These are phyloP conservation scores for Malacosoma neustria DNA, from an alignment of 2,888 invertebrate genomes.

Conservation along the genomic window DNA sequence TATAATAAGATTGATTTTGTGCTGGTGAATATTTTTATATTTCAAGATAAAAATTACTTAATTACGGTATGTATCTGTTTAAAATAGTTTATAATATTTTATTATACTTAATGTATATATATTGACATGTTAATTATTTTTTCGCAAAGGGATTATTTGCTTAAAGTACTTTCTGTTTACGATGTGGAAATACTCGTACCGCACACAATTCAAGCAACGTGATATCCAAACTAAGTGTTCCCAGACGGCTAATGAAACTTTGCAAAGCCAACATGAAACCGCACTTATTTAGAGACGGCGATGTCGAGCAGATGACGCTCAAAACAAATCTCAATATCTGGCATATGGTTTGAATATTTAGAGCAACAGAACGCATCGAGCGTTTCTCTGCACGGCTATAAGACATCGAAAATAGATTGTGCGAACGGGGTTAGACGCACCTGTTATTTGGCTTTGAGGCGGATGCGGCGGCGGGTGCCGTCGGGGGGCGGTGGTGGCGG, in stretches of 20 bases:
- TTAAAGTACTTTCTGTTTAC: constrained; percentile 7
- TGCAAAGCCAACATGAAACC: constrained; percentile 53
- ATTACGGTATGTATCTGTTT: no score
- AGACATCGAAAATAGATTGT: constrained; percentile 74
- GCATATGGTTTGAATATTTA: constrained; percentile 72
- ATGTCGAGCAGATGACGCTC: constrained; percentile 68
- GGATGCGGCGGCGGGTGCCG: constrained; percentile 39
- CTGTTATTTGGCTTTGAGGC: constrained; percentile 69
- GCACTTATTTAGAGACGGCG: constrained; percentile 58
- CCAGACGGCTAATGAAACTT: constrained; percentile 64
- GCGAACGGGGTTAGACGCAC: constrained; percentile 74
- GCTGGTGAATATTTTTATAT: no score
- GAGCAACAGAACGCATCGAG: constrained; percentile 62
- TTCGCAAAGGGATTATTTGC: constrained; percentile 2
- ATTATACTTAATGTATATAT: no score
- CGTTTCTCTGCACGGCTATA: constrained; percentile 67
- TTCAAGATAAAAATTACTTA: no score
- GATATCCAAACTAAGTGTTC: constrained; percentile 56
- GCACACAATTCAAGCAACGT: constrained; percentile 50
- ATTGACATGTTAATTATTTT: not conserved
- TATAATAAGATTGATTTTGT: no score
- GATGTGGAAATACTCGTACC: constrained; percentile 20
- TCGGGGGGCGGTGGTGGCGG: constrained; percentile 43
- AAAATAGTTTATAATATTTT: no score
- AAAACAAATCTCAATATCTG: constrained; percentile 70